These are phyloP conservation scores for Plutomurus gul DNA, from an alignment of 1,140 invertebrate species.

Conservation along the genomic window DNA sequence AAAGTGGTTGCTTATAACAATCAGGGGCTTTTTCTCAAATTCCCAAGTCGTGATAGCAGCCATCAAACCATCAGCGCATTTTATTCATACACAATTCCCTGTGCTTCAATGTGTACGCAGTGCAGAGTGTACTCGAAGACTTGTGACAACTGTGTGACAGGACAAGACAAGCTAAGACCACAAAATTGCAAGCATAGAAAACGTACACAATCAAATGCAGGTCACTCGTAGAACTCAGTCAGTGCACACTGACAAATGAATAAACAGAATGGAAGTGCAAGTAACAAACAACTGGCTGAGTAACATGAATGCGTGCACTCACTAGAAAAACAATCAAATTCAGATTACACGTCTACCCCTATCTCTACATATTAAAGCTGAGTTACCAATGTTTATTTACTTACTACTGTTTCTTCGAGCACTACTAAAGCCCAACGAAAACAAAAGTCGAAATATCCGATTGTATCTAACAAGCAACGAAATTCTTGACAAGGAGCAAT, in stretches of 20 bases:
- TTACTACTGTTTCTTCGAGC: no score
- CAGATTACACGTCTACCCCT: no score
- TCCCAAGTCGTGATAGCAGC: background rate
- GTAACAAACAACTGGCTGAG: background rate
- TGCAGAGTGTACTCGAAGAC: no score
- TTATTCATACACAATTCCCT: no score
- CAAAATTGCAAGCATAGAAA: background rate
- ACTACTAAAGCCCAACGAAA: background rate
- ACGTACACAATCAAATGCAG: background rate
- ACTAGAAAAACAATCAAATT: no score
- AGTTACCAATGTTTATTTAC: no score
- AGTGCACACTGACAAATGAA: no score
- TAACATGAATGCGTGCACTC: no score
- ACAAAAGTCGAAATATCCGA: background rate
- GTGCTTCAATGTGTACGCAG: no score
- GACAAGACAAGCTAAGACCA: background rate
- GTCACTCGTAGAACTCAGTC: background rate
- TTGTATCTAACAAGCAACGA: background rate
- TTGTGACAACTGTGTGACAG: no score
- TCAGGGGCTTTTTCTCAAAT: background rate
- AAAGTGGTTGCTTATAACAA: background rate
- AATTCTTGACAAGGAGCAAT: background rate
- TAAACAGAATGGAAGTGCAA: background rate
- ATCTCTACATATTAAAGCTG: no score
- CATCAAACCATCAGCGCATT: no score